phyloP scores from a whole-genome alignment of 2,113 vertebrate genomes.

The Calidris pugnax region DNA sequence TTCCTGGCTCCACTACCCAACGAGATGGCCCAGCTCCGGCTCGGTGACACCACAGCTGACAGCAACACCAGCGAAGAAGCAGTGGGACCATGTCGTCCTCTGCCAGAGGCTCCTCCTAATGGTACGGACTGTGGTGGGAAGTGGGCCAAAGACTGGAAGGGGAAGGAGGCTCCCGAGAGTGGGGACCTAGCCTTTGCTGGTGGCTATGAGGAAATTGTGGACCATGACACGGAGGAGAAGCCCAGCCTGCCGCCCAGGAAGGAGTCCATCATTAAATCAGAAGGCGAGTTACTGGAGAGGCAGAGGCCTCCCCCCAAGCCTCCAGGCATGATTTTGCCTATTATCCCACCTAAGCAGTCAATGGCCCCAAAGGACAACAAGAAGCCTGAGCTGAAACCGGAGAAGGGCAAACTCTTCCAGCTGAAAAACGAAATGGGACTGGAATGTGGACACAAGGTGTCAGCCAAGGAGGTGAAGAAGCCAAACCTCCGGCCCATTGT shows the following conservation, averaged over 20 bases:
- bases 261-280: conserved; percentile 93
- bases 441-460: conserved; percentile 93
- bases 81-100: conserved; percentile 82
- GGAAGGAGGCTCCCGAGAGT: conserved; percentile 73
- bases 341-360: conserved; percentile 80
- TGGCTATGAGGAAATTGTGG: conserved; percentile 78
- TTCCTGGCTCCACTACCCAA: conserved; percentile 91
- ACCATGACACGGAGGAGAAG: conserved; percentile 84
- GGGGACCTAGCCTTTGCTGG: conserved; percentile 36
- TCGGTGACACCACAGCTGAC: conserved; percentile 68
- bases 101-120: conserved; percentile 87
- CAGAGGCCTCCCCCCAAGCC: conserved; percentile 88
- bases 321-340: conserved; percentile 83
- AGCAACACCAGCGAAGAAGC: conserved; percentile 66
- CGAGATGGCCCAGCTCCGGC: conserved; percentile 86
- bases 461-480: conserved; percentile 94
- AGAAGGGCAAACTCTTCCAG: conserved; percentile 89
- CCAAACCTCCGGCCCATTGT: conserved; percentile 92
- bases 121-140: conserved; percentile 73
- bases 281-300: conserved; percentile 80
- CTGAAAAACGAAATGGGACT: conserved; percentile 95
- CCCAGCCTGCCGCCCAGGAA: conserved; percentile 91
- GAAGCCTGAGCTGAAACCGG: conserved; percentile 83
- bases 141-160: conserved; percentile 90
- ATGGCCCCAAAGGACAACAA: conserved; percentile 79